Conservation (phyloP, 2,888 invertebrate species). For the Agonum fuliginosum region DNA sequence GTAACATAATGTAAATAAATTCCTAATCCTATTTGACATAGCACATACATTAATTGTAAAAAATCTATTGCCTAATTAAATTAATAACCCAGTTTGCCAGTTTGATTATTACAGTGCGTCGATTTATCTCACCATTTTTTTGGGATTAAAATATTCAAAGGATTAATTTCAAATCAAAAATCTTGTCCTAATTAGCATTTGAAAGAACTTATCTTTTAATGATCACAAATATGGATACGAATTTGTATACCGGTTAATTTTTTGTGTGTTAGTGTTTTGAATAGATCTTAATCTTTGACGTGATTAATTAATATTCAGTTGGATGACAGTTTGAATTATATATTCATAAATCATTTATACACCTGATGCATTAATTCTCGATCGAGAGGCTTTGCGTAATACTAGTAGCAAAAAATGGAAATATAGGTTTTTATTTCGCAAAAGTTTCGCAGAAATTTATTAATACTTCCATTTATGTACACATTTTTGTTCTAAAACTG, state of each 20-base stretch:
- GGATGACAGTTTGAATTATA: neutral
- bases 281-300: neutral
- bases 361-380: neutral
- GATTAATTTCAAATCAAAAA: constrained; percentile 19
- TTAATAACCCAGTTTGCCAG: constrained; percentile 19
- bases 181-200: constrained; percentile 3
- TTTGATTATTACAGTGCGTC: neutral
- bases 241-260: constrained; percentile 11
- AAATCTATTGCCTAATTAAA: neutral
- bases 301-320: constrained; percentile 8
- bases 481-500: no score
- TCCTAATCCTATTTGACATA: no score
- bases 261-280: neutral
- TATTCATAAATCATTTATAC: constrained; percentile 6
- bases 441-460: no score
- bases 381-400: constrained; percentile 7
- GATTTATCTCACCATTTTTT: constrained; percentile 12
- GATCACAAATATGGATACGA: constrained; percentile 21
- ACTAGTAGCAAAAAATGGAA: constrained; percentile 1
- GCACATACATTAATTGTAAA: no score
- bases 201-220: constrained; percentile 27
- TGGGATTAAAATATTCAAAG: neutral
- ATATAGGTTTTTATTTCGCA: no score
- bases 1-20: no score
- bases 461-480: no score